Evolutionary conservation across 2,888 invertebrate species (phyloP), one percentile per base, ranked within the genome.

Genomic region (Melinaea marsaeus): DNA sequence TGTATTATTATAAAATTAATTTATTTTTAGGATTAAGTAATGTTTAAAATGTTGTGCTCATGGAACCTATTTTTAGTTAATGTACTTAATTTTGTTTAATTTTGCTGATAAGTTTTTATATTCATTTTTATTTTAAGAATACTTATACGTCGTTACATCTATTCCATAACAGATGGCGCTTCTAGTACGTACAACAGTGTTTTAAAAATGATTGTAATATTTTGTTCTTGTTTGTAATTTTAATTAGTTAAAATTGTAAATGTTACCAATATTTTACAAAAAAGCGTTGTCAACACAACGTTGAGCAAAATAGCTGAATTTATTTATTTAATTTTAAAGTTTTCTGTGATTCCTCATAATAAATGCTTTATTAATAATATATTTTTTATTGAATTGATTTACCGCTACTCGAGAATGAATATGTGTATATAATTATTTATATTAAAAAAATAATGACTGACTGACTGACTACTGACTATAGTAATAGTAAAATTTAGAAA

Each of bases 291-390:
- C n/a, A 11, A 42, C 7, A 46, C 42, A 4, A n/a, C n/a, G 13
- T 13, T 22, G 13, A 45, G 45, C 11, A 48, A 35, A n/a, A 42
- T 48, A 42, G 42, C 42, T 42, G 9, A 9, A 42, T 54, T 62
- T 60, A 45, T 54, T 55, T 5, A 7, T 32, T 48, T 63, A 55
- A 63, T 67, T 62, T 56, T 60, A 64, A 66, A 60, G 78, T 80
- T 74, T 75, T 72, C 79, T 81, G 81, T 83, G 81, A 82, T 82
- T 83, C 77, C 68, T 78, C 79, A 77, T 72, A 73, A 75, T 83
- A 83, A 80, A 84, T 80, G 79, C 80, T 81, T 81, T 79, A 79
- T 74, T 77, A 76, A 71, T 74, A 69, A 68, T 37, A 34, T 33
- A 33, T 4, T 11, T 4, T 45, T 60, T 55, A 13, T 47, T 55